Base-by-base conservation (phyloP, 2,797 vertebrate genomes). In the Nannoperca australis region DNA sequence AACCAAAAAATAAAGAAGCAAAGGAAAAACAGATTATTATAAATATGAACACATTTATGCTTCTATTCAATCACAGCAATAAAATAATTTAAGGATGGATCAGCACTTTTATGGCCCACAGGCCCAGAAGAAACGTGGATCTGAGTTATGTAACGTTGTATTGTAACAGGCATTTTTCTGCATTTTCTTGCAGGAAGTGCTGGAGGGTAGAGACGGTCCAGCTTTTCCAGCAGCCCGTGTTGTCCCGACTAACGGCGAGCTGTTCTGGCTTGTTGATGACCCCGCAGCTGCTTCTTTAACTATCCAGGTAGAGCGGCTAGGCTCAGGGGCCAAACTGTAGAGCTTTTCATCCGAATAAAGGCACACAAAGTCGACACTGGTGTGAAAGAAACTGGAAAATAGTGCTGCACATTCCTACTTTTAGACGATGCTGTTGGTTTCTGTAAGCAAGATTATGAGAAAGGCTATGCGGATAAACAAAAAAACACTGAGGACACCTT, bases 261-360 rank as follows among this genome's bases (percentile, higher is more conserved):
- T 99, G 36, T 93, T 95, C 79, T 99, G 97, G 97, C 94, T 98
- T 83, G 85, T 98, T 49, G 97, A 98, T 18, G 96, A 97, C 72
- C 86, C 97, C 0, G 97, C 97, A 0, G 97, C 97, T 1, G 89
- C 94, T 20, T 95, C 95, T 12, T 89, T 99, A 74, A 96, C 94
- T 0, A 79, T 95, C 70, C 94, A 94, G 55, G 93, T 97, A 2
- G 96, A 98, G 90, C 95, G 95, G 79, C 95, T 90, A 14, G 90
- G 83, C n/a, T 80, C 93, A 49, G 94, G 86, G 38, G 87, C 89
- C 24, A 90, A 92, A 82, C 91, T 96, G 53, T 96, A 93, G 74
- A 17, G 22, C 27, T 15, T 10, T 50, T 36, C 47, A n/a, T 20
- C 27, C 5, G 5, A 24, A 62, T 12, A n/a, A 70, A 64, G 24